These are phyloP conservation scores for Pristiophorus japonicus DNA, from an alignment of 2,113 vertebrate species.

Conservation along the genomic window DNA sequence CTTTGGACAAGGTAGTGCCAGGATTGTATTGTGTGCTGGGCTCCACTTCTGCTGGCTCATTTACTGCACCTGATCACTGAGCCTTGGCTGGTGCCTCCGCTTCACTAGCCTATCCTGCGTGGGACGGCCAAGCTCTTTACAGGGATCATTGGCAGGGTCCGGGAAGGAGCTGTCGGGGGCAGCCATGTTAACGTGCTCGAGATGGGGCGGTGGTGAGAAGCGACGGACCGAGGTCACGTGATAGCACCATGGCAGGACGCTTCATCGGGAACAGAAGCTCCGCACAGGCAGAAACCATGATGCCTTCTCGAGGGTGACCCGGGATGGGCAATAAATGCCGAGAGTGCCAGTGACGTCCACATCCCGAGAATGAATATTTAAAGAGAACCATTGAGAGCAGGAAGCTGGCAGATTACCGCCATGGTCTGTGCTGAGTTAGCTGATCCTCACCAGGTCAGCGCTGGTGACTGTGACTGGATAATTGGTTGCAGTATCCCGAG, in stretches of 20 bases:
- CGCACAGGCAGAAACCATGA: background rate
- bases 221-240: background rate
- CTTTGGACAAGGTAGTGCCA: no score
- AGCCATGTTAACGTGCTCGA: background rate
- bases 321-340: background rate
- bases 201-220: background rate
- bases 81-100: no score
- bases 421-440: background rate
- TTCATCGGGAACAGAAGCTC: background rate
- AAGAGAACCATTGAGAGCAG: background rate
- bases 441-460: background rate
- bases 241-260: no score
- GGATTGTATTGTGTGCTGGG: no score
- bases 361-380: background rate
- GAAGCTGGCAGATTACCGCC: background rate
- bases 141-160: no score
- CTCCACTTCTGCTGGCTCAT: no score
- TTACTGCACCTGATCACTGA: no score
- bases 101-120: no score
- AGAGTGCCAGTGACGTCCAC: background rate
- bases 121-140: no score
- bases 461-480: no score
- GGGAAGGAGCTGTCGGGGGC: background rate
- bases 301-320: no score
- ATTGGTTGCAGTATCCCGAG: no score